These are phyloP conservation scores for Slavum lentiscoides DNA, from an alignment of 2,888 invertebrate species.

Conservation along the genomic window DNA sequence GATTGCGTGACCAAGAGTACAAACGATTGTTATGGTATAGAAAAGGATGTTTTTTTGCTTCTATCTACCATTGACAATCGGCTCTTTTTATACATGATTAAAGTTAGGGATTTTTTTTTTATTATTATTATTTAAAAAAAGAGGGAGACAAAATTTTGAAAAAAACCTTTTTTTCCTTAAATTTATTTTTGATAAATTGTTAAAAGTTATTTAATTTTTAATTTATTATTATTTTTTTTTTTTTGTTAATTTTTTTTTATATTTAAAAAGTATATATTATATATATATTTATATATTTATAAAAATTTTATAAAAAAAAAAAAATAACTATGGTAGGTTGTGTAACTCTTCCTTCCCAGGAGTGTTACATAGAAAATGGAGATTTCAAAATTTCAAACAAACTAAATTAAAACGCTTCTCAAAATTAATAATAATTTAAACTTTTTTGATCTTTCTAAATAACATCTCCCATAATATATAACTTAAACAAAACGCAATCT, in stretches of 20 bases:
- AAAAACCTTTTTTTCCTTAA: conserved; percentile 48
- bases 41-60: conserved; percentile 25
- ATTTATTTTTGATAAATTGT: conserved; percentile 54
- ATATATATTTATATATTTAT: conserved; percentile 54
- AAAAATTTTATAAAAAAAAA: conserved; percentile 54
- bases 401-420: conserved; percentile 18
- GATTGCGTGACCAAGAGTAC: conserved; percentile 54
- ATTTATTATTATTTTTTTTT: conserved; percentile 53
- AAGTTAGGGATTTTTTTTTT: conserved; percentile 52
- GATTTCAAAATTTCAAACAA: conserved; percentile 46
- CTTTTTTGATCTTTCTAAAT: conserved; percentile 20
- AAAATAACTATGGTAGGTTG: conserved; percentile 51
- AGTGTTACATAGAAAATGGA: conserved; percentile 50
- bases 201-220: conserved; percentile 54
- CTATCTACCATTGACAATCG: conserved; percentile 24
- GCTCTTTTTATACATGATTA: conserved; percentile 53
- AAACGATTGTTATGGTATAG: conserved; percentile 44
- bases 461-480: conserved; percentile 45
- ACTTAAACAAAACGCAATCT: conserved; percentile 46
- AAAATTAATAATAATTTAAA: conserved; percentile 27
- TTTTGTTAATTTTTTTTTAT: conserved; percentile 50
- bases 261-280: conserved; percentile 52
- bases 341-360: conserved; percentile 48
- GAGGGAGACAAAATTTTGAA: conserved; percentile 53
- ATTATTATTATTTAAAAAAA: conserved; percentile 17